These are phyloP conservation scores for Balearica regulorum DNA, from an alignment of 2,797 vertebrate genomes.

Conservation along the genomic window DNA sequence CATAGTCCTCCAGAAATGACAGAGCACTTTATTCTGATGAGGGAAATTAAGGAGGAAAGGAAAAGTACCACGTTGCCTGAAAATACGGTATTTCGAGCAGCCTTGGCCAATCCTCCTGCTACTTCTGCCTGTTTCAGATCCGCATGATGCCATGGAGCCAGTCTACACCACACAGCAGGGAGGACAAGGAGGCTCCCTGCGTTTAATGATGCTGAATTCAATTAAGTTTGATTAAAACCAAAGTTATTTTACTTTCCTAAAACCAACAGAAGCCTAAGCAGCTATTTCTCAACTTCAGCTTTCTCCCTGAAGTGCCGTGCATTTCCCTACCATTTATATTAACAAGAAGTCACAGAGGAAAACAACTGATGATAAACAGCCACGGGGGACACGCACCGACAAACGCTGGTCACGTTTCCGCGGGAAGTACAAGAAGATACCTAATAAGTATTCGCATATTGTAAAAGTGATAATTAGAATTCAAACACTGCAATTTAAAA, in stretches of 20 bases:
- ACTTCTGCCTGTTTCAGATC: neutral
- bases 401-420: neutral
- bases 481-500: neutral
- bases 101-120: neutral
- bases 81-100: neutral
- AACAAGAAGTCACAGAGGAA: neutral
- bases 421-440: neutral
- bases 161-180: neutral
- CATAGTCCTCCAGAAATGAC: neutral
- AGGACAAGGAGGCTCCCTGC: neutral
- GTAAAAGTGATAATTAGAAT: neutral
- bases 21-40: neutral
- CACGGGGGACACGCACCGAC: fast-evolving
- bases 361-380: fast-evolving
- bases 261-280: neutral
- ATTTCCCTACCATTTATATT: neutral
- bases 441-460: neutral
- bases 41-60: neutral
- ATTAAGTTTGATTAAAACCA: constrained; percentile 25
- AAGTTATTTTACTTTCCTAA: neutral
- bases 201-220: neutral
- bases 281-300: constrained; percentile 5
- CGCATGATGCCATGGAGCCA: neutral
- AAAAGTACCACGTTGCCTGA: neutral
- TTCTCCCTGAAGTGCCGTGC: neutral